Evolutionary conservation across 2,797 vertebrate species (phyloP).

Genomic region (Acrocephalus scirpaceus): DNA sequence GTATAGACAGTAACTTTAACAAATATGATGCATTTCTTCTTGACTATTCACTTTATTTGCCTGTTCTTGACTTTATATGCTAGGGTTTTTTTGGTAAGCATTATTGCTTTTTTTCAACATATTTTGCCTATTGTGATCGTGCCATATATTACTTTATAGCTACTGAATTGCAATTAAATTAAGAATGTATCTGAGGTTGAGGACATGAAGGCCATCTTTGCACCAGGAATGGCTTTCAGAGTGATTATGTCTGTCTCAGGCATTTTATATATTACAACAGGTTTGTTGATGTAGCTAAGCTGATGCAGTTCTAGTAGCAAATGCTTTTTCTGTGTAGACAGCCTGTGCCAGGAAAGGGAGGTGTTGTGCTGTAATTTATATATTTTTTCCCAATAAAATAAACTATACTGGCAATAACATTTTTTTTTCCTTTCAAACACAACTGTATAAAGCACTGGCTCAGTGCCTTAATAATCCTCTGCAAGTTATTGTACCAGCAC

Average conservation of each 20-base stretch:
- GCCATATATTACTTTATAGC: not conserved
- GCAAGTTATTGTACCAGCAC: not conserved
- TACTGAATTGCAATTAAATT: not conserved
- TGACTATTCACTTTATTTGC: not conserved
- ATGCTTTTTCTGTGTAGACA: constrained; percentile 13
- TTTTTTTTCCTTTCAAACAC: constrained; percentile 3
- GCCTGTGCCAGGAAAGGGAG: not conserved
- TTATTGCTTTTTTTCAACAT: not conserved
- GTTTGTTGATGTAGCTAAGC: not conserved
- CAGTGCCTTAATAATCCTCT: constrained; percentile 35
- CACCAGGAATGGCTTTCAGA: not conserved
- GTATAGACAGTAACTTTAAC: not conserved
- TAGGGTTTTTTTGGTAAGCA: not conserved
- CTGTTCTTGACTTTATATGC: not conserved
- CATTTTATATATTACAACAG: not conserved
- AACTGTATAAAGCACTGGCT: not conserved
- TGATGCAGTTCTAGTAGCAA: not conserved
- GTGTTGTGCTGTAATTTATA: constrained; percentile 2
- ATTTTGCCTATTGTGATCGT: not conserved
- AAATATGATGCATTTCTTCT: not conserved
- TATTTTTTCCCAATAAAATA: not conserved
- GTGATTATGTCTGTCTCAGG: not conserved
- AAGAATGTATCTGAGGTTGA: not conserved
- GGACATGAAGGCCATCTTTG: not conserved
- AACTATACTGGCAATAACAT: not conserved